phyloP scores from a whole-genome alignment of 1,140 invertebrate species.

The Stenopsyche tienmushanensis region DNA sequence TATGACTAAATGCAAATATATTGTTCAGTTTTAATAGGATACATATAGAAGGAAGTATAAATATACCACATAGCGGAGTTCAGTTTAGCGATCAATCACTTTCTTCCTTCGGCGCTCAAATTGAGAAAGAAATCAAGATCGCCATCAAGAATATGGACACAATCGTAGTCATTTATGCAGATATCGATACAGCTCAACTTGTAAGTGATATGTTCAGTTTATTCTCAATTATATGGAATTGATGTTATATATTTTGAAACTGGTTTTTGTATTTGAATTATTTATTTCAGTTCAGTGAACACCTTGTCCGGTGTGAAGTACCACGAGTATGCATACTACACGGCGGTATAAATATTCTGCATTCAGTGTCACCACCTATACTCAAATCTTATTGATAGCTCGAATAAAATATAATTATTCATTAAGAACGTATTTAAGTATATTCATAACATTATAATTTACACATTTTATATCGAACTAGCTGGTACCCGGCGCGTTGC shows the following conservation, averaged over 20 bases:
- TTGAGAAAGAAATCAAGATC: conserved; percentile 57
- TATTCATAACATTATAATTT: background rate
- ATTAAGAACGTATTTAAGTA: background rate
- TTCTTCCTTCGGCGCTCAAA: conserved; percentile 63
- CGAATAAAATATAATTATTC: background rate
- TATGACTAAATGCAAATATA: no score
- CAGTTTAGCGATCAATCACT: conserved; percentile 65
- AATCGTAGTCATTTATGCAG: conserved; percentile 77
- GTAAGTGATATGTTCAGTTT: conserved; percentile 53
- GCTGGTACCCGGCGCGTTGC: background rate
- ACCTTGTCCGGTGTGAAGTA: conserved; percentile 66
- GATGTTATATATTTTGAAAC: conserved; percentile 5
- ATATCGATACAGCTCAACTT: conserved; percentile 72
- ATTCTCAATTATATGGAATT: conserved; percentile 34
- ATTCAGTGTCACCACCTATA: conserved; percentile 63
- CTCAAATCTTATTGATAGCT: conserved; percentile 45
- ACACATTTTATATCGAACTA: background rate
- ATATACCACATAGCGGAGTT: conserved; percentile 80
- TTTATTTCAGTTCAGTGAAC: conserved; percentile 68
- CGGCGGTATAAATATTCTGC: conserved; percentile 68
- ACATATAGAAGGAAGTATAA: conserved; percentile 76
- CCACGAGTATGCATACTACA: conserved; percentile 70
- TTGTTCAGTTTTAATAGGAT: conserved; percentile 72
- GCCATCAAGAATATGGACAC: conserved; percentile 57
- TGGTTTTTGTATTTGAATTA: conserved; percentile 14